Evolutionary conservation across 2,797 vertebrate genomes (phyloP).

Genomic region (Betta splendens): DNA sequence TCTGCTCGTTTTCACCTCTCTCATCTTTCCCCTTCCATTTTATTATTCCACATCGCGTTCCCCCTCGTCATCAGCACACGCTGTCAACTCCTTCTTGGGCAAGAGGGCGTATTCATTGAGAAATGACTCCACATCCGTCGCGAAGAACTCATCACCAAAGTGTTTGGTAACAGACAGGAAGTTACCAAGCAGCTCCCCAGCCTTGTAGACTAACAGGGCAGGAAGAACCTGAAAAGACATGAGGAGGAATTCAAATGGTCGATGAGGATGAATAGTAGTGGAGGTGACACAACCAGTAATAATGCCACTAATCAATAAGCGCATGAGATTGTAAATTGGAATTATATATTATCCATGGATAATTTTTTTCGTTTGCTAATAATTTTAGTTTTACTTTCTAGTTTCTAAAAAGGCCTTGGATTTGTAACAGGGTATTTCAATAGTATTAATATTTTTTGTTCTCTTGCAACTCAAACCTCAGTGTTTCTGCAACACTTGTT

Average conservation of each 20-base stretch:
- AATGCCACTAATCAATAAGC: neutral
- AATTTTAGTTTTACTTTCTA: too few species aligned
- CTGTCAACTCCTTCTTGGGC: slow-evolving; percentile 84
- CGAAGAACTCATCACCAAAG: slow-evolving; percentile 89
- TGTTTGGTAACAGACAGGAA: slow-evolving; percentile 88
- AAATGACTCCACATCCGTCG: slow-evolving; percentile 90
- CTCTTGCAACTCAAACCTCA: too few species aligned
- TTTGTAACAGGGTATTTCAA: too few species aligned
- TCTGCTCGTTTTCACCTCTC: neutral
- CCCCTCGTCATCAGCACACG: slow-evolving; percentile 78
- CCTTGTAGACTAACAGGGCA: slow-evolving; percentile 91
- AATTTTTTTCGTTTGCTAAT: too few species aligned
- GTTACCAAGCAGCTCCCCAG: slow-evolving; percentile 91
- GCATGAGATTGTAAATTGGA: too few species aligned
- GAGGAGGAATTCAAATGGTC: neutral
- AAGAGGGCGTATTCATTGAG: slow-evolving; percentile 93
- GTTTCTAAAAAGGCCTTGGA: too few species aligned
- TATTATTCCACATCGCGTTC: slow-evolving; percentile 81
- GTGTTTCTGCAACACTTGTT: too few species aligned
- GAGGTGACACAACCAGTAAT: neutral
- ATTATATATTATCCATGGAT: too few species aligned
- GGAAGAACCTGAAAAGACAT: slow-evolving; percentile 81
- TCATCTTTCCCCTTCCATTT: neutral
- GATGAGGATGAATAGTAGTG: neutral
- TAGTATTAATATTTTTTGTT: too few species aligned